Conservation (phyloP, 2,888 invertebrate species). For the Athalia cordata region DNA sequence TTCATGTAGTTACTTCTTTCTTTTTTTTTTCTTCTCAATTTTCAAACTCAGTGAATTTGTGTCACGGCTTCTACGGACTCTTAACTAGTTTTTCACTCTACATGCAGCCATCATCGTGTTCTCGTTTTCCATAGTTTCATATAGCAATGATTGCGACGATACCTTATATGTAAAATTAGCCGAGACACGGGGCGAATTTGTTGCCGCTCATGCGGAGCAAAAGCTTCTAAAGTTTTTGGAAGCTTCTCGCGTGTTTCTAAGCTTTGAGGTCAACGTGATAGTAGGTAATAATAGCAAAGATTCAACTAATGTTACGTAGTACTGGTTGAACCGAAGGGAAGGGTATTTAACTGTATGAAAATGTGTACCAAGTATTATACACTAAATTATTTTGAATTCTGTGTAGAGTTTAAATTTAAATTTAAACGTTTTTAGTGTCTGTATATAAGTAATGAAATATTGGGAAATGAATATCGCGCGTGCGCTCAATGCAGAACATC, state of each 20-base stretch:
- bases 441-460: conserved; percentile 3
- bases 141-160: not conserved
- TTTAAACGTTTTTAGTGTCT: conserved; percentile 22
- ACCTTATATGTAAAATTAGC: not conserved
- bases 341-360: not conserved
- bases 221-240: not conserved
- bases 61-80: not conserved
- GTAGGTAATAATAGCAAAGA: conserved; percentile 13
- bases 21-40: too few species aligned
- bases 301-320: not conserved
- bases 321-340: not conserved
- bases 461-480: not conserved
- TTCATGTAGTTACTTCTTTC: too few species aligned
- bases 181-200: not conserved
- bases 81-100: not conserved
- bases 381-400: not conserved
- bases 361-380: not conserved
- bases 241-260: conserved; percentile 14
- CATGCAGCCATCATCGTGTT: not conserved
- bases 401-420: not conserved
- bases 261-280: conserved; percentile 16
- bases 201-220: not conserved
- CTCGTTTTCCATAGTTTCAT: not conserved
- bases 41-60: not conserved
- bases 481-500: conserved; percentile 2